Conservation (phyloP, 2,113 vertebrate genomes). For the Tenebrosternarchus preto region DNA sequence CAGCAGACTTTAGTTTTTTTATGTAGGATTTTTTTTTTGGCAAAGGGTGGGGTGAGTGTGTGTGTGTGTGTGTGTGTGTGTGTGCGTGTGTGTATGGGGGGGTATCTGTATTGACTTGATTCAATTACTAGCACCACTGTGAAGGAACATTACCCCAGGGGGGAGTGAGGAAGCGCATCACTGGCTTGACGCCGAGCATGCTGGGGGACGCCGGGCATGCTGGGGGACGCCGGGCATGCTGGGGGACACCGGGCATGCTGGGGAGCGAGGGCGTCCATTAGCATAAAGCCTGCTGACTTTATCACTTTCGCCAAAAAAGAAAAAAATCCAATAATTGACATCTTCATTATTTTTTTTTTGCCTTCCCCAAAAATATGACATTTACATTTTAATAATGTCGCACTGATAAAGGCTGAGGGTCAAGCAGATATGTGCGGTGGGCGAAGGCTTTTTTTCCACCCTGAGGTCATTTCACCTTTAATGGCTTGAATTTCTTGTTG, state of each 20-base stretch:
- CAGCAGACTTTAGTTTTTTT: slow-evolving; percentile 77
- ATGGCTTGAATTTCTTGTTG: slow-evolving; percentile 33
- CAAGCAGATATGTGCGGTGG: slow-evolving; percentile 77
- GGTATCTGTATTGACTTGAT: slow-evolving; percentile 82
- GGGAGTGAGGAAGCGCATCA: slow-evolving; percentile 63
- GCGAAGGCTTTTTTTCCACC: slow-evolving; percentile 70
- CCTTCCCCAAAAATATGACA: slow-evolving; percentile 75
- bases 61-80: slow-evolving; percentile 35
- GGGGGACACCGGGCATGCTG: too few relatives aligned
- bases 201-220: too few relatives aligned
- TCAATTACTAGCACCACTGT: slow-evolving; percentile 84
- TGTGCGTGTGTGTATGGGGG: slow-evolving; percentile 39
- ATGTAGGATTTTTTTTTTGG: slow-evolving; percentile 36
- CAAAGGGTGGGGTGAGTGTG: slow-evolving; percentile 50
- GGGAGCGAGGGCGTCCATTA: slow-evolving; percentile 59
- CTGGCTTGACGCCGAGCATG: slow-evolving; percentile 57
- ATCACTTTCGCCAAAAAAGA: slow-evolving; percentile 69
- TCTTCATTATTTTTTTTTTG: slow-evolving; percentile 13
- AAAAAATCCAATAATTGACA: slow-evolving; percentile 62
- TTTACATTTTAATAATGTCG: slow-evolving; percentile 90
- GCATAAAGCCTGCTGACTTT: slow-evolving; percentile 78
- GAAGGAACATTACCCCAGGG: slow-evolving; percentile 78
- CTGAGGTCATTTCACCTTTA: slow-evolving; percentile 50
- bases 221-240: too few relatives aligned
- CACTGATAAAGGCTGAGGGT: slow-evolving; percentile 78